Conservation (phyloP, 2,113 vertebrate genomes). For the Collichthys lucidus region DNA sequence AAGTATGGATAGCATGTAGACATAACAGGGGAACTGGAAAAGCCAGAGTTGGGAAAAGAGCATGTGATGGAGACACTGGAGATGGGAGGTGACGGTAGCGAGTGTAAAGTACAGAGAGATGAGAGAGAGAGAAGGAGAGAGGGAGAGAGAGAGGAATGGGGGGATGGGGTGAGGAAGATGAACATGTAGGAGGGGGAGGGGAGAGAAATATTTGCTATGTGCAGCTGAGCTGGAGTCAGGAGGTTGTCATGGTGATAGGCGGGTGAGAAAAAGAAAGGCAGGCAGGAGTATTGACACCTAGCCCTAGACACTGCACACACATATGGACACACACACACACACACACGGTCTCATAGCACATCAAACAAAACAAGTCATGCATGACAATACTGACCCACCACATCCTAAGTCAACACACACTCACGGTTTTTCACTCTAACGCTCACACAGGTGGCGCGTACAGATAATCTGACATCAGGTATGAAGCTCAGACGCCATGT, state of each 20-base stretch:
- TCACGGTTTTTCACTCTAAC: slow-evolving; percentile 8
- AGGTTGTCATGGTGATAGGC: slow-evolving; percentile 86
- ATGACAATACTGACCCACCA: slow-evolving; percentile 50
- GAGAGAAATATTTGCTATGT: slow-evolving; percentile 77
- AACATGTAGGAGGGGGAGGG: slow-evolving; percentile 74
- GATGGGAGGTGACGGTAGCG: slow-evolving; percentile 65
- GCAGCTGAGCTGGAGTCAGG: slow-evolving; percentile 78
- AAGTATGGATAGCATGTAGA: slow-evolving; percentile 61
- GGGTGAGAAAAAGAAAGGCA: slow-evolving; percentile 71
- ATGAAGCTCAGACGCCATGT: slow-evolving; percentile 23
- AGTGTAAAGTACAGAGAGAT: slow-evolving; percentile 45
- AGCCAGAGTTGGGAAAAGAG: slow-evolving; percentile 44
- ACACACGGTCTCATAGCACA: slow-evolving; percentile 6
- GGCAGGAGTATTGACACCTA: slow-evolving; percentile 74
- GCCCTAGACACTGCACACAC: slow-evolving; percentile 15
- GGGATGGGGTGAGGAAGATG: slow-evolving; percentile 55
- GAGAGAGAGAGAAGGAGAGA: slow-evolving; percentile 44
- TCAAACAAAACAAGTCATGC: slow-evolving; percentile 51
- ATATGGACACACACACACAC: slow-evolving; percentile 10
- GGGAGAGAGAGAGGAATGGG: slow-evolving; percentile 21
- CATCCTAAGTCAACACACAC: slow-evolving; percentile 37
- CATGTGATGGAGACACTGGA: slow-evolving; percentile 51
- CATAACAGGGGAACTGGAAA: slow-evolving; percentile 45
- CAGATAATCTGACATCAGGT: slow-evolving; percentile 9
- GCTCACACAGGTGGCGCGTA: slow-evolving; percentile 28